Conservation (phyloP, 2,888 invertebrate genomes). For the Notodonta ziczac region DNA sequence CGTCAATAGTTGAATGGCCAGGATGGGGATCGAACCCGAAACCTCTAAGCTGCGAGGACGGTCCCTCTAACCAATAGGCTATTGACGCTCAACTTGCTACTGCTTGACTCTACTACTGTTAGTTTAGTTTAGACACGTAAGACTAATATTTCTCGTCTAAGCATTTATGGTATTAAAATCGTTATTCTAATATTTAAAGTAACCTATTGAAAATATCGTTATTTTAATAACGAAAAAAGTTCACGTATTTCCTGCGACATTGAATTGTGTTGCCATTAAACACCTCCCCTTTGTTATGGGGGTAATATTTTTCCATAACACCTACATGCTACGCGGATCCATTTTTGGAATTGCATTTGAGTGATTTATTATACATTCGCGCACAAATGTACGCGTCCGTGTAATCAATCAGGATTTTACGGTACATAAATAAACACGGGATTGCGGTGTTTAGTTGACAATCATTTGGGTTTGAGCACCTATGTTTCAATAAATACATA, state of each 20-base stretch:
- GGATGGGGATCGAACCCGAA: too few species aligned
- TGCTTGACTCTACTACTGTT: too few species aligned
- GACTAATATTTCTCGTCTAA: too few species aligned
- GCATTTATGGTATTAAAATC: too few species aligned
- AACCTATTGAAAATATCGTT: neutral
- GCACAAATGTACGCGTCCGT: conserved; percentile 48
- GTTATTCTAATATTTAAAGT: too few species aligned
- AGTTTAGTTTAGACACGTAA: too few species aligned
- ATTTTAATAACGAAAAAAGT: neutral
- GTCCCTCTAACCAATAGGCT: too few species aligned
- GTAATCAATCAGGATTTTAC: conserved; percentile 55
- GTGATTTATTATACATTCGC: conserved; percentile 52
- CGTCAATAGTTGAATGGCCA: too few species aligned
- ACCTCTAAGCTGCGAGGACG: too few species aligned
- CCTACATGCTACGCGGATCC: conserved; percentile 23
- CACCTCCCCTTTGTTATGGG: conserved; percentile 11
- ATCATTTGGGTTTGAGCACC: conserved; percentile 11
- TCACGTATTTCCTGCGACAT: neutral
- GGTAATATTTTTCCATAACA: conserved; percentile 15
- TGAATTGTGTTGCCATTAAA: conserved; percentile 12
- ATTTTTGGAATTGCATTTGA: conserved; percentile 46
- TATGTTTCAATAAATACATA: too few species aligned
- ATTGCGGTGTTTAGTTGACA: conserved; percentile 28
- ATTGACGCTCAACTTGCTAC: too few species aligned
- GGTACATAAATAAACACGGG: conserved; percentile 47